Conservation (phyloP, 2,888 invertebrate species). For the Tipula confusa region DNA sequence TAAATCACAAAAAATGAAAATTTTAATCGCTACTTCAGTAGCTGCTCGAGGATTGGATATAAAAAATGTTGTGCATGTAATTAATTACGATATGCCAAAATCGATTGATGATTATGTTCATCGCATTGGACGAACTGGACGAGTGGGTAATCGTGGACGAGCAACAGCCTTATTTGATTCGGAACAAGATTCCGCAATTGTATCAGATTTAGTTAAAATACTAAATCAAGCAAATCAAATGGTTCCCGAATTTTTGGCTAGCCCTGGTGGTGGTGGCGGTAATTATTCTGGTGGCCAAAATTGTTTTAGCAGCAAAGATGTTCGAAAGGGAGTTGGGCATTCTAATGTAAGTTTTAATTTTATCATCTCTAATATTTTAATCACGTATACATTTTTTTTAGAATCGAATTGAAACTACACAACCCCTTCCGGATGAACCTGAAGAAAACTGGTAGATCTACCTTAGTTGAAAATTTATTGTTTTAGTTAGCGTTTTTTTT, state of each 20-base stretch:
- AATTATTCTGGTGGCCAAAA: constrained; percentile 46
- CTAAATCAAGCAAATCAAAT: constrained; percentile 72
- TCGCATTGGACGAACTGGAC: constrained; percentile 89
- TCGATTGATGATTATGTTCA: constrained; percentile 93
- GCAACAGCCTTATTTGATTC: constrained; percentile 81
- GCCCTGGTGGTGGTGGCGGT: constrained; percentile 51
- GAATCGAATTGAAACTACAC: neutral
- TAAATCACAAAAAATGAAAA: constrained; percentile 66
- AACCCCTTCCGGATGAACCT: constrained; percentile 28
- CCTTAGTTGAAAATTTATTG: neutral
- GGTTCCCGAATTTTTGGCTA: constrained; percentile 70
- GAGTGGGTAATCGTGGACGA: constrained; percentile 84
- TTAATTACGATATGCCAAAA: constrained; percentile 88
- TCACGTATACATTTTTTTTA: neutral
- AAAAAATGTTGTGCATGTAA: constrained; percentile 78
- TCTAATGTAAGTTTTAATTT: neutral
- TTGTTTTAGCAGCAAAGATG: constrained; percentile 68
- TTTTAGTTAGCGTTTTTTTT: neutral
- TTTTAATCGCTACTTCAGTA: constrained; percentile 92
- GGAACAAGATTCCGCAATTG: constrained; percentile 58
- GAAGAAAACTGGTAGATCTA: neutral
- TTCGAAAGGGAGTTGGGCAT: constrained; percentile 43
- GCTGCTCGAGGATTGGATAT: constrained; percentile 94
- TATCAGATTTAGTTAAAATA: constrained; percentile 64
- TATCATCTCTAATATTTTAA: neutral